phyloP scores from a whole-genome alignment of 2,888 invertebrate genomes.

The Arge pagana region DNA sequence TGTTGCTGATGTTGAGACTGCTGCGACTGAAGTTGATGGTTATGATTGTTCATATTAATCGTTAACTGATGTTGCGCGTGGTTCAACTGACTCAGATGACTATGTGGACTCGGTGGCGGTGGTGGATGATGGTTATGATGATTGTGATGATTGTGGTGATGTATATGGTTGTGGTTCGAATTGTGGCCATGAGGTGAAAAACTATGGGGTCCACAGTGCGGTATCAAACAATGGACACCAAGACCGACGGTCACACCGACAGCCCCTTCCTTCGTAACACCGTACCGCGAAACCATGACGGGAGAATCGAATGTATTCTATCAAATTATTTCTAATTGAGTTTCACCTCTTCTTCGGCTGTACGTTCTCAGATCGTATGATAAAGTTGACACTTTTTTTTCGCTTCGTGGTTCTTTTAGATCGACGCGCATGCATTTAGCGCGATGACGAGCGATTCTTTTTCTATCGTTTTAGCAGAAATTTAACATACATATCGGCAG shows the following conservation, averaged over 20 bases:
- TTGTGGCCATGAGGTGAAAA: conserved; percentile 50
- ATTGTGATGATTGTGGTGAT: conserved; percentile 51
- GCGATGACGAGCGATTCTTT: background rate
- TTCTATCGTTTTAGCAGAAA: background rate
- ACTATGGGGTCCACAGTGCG: conserved; percentile 47
- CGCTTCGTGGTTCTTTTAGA: background rate
- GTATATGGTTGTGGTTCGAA: conserved; percentile 36
- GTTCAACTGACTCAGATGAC: conserved; percentile 48
- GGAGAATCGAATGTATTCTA: no score
- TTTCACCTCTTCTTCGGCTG: background rate
- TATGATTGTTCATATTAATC: conserved; percentile 46
- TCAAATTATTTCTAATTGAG: no score
- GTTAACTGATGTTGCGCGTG: conserved; percentile 31
- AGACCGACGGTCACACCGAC: conserved; percentile 51
- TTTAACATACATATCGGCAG: no score
- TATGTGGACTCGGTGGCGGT: conserved; percentile 46
- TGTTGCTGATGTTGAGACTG: conserved; percentile 45
- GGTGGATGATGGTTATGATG: conserved; percentile 49
- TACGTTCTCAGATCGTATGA: background rate
- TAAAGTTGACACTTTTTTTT: background rate
- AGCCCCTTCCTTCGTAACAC: conserved; percentile 51
- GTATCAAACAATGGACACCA: conserved; percentile 48
- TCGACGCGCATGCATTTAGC: no score
- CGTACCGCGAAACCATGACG: conserved; percentile 51
- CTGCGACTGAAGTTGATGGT: conserved; percentile 46